These are phyloP conservation scores for Lineus longissimus DNA, from an alignment of 1,140 invertebrate species.

Conservation along the genomic window DNA sequence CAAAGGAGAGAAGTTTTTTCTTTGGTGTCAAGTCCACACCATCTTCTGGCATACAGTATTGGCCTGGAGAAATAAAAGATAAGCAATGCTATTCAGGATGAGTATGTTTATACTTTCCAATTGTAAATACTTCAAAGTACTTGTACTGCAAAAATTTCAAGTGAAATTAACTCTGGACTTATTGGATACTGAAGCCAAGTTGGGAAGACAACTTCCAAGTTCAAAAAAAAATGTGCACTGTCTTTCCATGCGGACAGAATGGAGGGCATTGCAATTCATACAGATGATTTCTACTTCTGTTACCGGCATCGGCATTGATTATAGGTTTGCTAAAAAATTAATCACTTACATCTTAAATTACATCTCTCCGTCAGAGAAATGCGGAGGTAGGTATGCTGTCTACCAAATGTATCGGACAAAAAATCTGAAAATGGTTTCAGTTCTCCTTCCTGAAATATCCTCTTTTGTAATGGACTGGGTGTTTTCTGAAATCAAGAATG, in stretches of 20 bases:
- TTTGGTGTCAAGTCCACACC: conserved; percentile 74
- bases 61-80: conserved; percentile 59
- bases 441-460: neutral
- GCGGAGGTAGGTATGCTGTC: conserved; percentile 86
- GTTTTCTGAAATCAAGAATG: no score
- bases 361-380: conserved; percentile 95
- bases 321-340: no score
- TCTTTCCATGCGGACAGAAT: no score
- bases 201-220: no score
- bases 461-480: no score
- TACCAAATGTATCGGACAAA: conserved; percentile 73
- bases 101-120: neutral
- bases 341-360: conserved; percentile 88
- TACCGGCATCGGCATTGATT: no score
- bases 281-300: no score
- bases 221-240: no score
- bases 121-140: neutral
- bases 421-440: conserved; percentile 33
- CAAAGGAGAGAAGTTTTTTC: conserved; percentile 71
- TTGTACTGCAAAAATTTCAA: neutral
- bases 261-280: no score
- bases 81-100: neutral
- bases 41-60: conserved; percentile 95
- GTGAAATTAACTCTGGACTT: no score
- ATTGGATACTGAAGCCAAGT: no score